Conservation (phyloP, 2,797 vertebrate genomes). For the Hyperoplus lanceolatus region DNA sequence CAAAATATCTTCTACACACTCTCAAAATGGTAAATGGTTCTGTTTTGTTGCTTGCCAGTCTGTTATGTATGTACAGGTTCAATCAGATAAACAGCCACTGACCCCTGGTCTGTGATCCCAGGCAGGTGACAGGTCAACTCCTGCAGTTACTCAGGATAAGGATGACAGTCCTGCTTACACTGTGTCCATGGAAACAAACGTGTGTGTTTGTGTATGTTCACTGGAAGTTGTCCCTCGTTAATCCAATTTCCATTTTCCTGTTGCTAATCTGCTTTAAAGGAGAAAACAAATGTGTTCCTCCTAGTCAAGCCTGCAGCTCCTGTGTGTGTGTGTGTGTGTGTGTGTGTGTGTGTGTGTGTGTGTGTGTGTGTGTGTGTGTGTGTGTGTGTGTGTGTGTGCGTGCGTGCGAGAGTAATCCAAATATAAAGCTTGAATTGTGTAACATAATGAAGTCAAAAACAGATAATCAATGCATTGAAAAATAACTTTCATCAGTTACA, state of each 20-base stretch:
- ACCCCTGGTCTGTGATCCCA: neutral
- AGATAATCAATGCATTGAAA: constrained; percentile 19
- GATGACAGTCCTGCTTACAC: neutral
- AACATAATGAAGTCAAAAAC: constrained; percentile 16
- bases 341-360: constrained; percentile 29
- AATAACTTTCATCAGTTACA: neutral
- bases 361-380: constrained; percentile 9
- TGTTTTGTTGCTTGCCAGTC: too few species aligned
- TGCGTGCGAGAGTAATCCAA: neutral
- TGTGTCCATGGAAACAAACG: neutral
- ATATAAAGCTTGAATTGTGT: neutral
- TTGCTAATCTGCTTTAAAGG: constrained; percentile 57
- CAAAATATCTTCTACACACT: too few species aligned
- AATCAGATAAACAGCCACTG: neutral
- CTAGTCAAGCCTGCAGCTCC: constrained; percentile 49
- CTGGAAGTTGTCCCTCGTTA: constrained; percentile 36
- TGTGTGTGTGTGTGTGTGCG: constrained; percentile 2
- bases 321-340: constrained; percentile 12
- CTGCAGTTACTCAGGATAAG: neutral
- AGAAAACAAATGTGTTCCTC: constrained; percentile 53
- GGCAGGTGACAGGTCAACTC: constrained; percentile 10
- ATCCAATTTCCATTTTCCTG: constrained; percentile 59
- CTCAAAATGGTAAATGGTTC: too few species aligned
- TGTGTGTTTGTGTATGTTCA: constrained; percentile 11
- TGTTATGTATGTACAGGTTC: too few species aligned